These are phyloP conservation scores for Hydropsyche tenuis DNA, from an alignment of 1,140 invertebrate genomes.

Conservation along the genomic window DNA sequence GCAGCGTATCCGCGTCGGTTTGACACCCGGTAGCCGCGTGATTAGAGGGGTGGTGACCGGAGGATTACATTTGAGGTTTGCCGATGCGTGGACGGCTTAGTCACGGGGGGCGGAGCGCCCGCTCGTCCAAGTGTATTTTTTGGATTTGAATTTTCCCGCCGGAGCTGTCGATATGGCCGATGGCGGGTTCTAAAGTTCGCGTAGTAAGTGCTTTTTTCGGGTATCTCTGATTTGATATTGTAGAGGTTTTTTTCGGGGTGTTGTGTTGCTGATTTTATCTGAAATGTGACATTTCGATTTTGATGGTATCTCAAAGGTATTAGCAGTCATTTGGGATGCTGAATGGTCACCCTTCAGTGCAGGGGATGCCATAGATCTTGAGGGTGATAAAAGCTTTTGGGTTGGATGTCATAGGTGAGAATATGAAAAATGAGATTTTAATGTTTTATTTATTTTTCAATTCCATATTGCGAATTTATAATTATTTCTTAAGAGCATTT, in stretches of 20 bases:
- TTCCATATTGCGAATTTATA: not conserved
- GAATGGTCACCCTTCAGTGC: not conserved
- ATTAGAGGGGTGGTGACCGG: constrained; percentile 30
- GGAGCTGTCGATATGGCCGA: too few relatives aligned
- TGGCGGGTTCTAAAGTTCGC: too few relatives aligned
- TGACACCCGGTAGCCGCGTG: constrained; percentile 12
- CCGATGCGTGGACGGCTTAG: constrained; percentile 1
- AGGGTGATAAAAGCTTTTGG: constrained; percentile 24
- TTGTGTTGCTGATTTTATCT: constrained; percentile 22
- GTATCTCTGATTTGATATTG: too few relatives aligned
- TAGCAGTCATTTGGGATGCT: constrained; percentile 35
- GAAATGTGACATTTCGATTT: not conserved
- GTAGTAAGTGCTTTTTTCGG: too few relatives aligned
- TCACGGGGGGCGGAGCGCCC: not conserved
- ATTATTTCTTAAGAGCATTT: too few relatives aligned
- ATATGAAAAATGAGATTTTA: not conserved
- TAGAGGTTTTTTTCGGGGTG: too few relatives aligned
- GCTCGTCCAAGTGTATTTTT: too few relatives aligned
- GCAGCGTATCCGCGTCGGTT: not conserved
- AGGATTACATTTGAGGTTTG: constrained; percentile 34
- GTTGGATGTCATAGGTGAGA: too few relatives aligned
- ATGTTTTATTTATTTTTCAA: not conserved
- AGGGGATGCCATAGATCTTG: not conserved
- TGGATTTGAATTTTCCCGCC: too few relatives aligned
- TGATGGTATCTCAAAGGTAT: constrained; percentile 33